These are phyloP conservation scores for Caerostris extrusa DNA, from an alignment of 1,140 invertebrate genomes.

Conservation along the genomic window DNA sequence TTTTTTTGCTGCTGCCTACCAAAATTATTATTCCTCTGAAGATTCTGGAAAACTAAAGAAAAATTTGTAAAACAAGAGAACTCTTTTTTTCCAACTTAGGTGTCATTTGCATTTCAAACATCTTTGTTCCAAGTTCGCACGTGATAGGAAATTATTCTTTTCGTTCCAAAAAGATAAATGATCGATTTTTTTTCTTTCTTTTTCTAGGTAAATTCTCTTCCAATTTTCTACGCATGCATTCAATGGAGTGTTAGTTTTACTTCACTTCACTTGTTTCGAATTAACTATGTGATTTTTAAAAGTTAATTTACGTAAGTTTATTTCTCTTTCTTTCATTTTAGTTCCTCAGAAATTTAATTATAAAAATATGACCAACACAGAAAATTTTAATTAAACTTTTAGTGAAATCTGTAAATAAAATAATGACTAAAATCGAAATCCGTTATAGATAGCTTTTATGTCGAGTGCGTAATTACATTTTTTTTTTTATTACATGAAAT, in stretches of 20 bases:
- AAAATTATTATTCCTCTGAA: constrained; percentile 48
- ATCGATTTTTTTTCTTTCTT: constrained; percentile 21
- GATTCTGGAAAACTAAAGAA: constrained; percentile 5
- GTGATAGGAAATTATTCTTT: constrained; percentile 48
- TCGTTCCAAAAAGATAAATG: constrained; percentile 3
- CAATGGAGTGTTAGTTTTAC: background rate
- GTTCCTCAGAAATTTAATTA: no score
- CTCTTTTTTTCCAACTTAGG: constrained; percentile 35
- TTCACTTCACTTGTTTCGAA: no score
- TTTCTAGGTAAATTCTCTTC: background rate
- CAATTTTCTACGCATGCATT: background rate
- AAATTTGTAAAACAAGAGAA: constrained; percentile 53
- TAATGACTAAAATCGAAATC: no score
- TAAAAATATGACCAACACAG: no score
- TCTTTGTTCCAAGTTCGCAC: background rate
- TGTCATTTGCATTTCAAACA: constrained; percentile 66
- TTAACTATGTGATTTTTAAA: no score
- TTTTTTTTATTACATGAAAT: no score
- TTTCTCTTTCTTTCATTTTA: no score
- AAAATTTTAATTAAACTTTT: no score
- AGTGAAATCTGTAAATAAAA: no score
- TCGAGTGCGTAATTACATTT: no score
- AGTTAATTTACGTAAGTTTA: no score
- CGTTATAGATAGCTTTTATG: no score
- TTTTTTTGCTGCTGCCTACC: background rate